A percentile compares a stretch with the other conserved stretches of the same genome.
Conservation (phyloP, 2,797 vertebrate genomes). For the Sarcoramphus papa region DNA sequence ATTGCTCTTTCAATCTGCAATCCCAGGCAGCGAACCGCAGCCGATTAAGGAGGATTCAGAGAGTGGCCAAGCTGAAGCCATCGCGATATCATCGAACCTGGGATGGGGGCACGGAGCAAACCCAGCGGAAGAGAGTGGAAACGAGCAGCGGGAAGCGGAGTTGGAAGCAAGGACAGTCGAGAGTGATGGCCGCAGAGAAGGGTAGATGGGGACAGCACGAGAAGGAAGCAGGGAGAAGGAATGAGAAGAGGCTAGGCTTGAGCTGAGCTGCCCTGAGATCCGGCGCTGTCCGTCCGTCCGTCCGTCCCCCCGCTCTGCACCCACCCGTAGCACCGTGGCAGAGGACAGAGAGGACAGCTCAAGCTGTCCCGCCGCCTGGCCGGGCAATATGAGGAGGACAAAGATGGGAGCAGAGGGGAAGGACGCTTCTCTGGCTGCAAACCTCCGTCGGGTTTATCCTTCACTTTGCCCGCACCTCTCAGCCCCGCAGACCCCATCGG, state of each 20-base stretch:
- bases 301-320: background rate
- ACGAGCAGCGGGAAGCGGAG: no score
- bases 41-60: background rate
- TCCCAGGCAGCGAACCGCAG: background rate
- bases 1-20: background rate
- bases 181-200: background rate
- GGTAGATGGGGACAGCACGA: background rate
- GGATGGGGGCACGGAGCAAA: background rate
- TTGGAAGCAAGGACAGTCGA: background rate
- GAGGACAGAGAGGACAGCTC: background rate
- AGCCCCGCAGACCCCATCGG: background rate
- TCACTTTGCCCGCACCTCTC: background rate
- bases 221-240: background rate
- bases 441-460: background rate
- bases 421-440: background rate
- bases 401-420: background rate
- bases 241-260: background rate
- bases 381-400: background rate
- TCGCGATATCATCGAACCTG: rapidly evolving
- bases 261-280: background rate
- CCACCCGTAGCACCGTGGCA: no score
- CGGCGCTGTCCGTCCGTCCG: background rate
- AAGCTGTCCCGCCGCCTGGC: background rate
- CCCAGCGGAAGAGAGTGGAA: background rate
- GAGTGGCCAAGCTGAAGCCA: background rate